Evolutionary conservation across 2,888 invertebrate species (phyloP), one percentile per base, ranked within the genome.

Genomic region (Rotaria macrura): DNA sequence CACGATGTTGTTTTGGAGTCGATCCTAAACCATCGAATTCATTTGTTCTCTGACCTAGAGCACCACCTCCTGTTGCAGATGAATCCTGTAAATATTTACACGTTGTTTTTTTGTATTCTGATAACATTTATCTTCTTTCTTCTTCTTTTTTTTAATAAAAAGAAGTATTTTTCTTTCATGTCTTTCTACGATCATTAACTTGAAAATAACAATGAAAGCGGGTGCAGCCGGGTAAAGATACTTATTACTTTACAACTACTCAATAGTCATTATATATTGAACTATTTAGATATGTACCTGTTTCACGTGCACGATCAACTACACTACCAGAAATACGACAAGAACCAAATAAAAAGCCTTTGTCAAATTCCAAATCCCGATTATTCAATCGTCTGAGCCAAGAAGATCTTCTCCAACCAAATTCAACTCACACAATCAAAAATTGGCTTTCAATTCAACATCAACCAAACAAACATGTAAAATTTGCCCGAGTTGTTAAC

Each of bases 31-130:
- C 79, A n/a, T 43, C 43, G 34, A 43, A 40, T 10, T 40, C 79
- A 43, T 79, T 40, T 0, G 34, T 17, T 25, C 54, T 7, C 9
- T 54, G 54, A 25, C 25, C 54, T 54, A 54, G 2, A 4, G 4
- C 34, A 20, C 20, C 79, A n/a, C 25, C 79, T 43, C 25, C 79
- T 4, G 25, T n/a, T 40, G 79, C 43, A n/a, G 43, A 79, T 17
- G 43, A 43, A n/a, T 79, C 79, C 79, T 79, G 23, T 79, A 79
- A 43, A 79, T 79, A 79, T 65, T 65, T 65, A 65, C 65, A 65
- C 38, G 20, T 52, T 52, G 20, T 5, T 52, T 52, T 52, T 52
- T 52, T 4, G 23, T 23, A 23, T 34, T 34, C 17, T 38, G 65
- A 65, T 65, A 65, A 65, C 34, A 65, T 65, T 65, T 65, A 65